phyloP scores from a whole-genome alignment of 2,888 invertebrate genomes.

The Drosophila peninsularis region DNA sequence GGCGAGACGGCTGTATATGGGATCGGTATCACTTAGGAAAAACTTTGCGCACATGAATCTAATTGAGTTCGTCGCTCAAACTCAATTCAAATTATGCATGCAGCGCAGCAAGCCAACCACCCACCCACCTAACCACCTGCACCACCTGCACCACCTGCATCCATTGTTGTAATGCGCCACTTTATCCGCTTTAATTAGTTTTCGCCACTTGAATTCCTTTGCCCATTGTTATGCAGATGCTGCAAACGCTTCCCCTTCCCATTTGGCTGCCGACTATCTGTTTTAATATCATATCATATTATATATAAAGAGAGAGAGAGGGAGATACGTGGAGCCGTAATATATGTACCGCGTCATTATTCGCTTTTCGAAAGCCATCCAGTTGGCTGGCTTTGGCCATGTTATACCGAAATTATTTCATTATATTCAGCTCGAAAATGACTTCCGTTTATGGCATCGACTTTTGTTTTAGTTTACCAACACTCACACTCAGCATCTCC shows the following conservation, averaged over 20 bases:
- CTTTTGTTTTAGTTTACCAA: constrained; percentile 75
- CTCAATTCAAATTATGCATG: constrained; percentile 75
- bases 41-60: constrained; percentile 74
- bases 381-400: constrained; percentile 30
- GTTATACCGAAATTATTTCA: constrained; percentile 69
- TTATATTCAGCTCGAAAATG: constrained; percentile 71
- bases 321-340: neutral
- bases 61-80: constrained; percentile 77
- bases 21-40: constrained; percentile 73
- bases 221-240: constrained; percentile 76
- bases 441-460: constrained; percentile 74
- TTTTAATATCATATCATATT: constrained; percentile 31
- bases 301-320: too few relatives aligned
- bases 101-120: constrained; percentile 33
- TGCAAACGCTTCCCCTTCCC: constrained; percentile 70
- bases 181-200: constrained; percentile 82
- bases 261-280: constrained; percentile 29
- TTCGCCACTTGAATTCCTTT: constrained; percentile 74
- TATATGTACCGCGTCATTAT: constrained; percentile 42
- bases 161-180: constrained; percentile 79
- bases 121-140: neutral
- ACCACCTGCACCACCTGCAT: constrained; percentile 19
- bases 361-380: constrained; percentile 68
- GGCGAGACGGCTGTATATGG: constrained; percentile 12
- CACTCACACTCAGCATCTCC: constrained; percentile 36